Conservation (phyloP, 2,113 vertebrate genomes). For the Neopipo cinnamomea region DNA sequence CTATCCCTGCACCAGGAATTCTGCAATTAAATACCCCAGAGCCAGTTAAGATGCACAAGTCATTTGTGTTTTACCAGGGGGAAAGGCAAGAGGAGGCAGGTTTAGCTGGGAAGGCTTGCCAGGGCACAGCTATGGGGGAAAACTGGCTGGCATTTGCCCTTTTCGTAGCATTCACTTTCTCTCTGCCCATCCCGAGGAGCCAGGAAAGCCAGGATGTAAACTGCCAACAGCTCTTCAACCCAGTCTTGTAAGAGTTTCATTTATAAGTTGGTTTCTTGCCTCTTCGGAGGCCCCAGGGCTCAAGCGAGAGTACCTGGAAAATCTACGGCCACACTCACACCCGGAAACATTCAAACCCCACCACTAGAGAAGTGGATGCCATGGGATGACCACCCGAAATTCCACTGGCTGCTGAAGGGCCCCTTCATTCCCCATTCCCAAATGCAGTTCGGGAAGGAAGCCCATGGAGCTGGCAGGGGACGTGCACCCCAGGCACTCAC, state of each 20-base stretch:
- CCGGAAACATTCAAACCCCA: background rate
- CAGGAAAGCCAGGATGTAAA: background rate
- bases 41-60: background rate
- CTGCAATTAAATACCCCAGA: background rate
- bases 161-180: background rate
- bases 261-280: background rate
- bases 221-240: background rate
- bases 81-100: background rate
- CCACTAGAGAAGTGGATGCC: background rate
- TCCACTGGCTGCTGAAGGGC: background rate
- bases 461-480: background rate
- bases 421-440: background rate
- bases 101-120: background rate
- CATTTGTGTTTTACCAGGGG: background rate
- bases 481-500: slow-evolving; percentile 68
- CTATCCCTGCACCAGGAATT: background rate
- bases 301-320: background rate
- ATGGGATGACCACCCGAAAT: background rate
- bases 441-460: background rate
- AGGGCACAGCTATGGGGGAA: background rate
- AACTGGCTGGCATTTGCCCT: background rate
- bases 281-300: background rate
- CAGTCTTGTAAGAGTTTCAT: rapidly evolving
- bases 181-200: background rate
- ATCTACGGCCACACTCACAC: background rate